These are phyloP conservation scores for Ptilorrhoa leucosticta DNA, from an alignment of 2,113 vertebrate genomes.

Conservation along the genomic window DNA sequence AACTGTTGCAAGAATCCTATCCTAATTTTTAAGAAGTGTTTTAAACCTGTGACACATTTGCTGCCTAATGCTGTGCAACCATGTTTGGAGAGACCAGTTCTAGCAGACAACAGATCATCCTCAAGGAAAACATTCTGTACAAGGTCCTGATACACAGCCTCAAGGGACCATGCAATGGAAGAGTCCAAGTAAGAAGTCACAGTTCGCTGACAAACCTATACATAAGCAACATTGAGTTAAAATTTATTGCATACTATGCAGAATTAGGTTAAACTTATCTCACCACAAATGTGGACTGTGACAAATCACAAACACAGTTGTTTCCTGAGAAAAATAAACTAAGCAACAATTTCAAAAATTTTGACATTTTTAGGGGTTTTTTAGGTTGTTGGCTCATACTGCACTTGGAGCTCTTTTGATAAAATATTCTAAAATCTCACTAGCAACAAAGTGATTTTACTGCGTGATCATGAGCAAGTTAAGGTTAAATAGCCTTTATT, in stretches of 20 bases:
- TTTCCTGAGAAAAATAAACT: neutral
- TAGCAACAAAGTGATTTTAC: neutral
- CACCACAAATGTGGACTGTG: neutral
- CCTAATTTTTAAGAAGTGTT: neutral
- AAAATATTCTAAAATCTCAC: neutral
- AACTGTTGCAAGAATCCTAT: neutral
- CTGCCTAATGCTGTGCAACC: neutral
- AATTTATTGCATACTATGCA: neutral
- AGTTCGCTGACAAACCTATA: neutral
- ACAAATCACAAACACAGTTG: neutral
- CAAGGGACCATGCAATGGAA: neutral
- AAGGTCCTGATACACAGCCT: rapidly evolving
- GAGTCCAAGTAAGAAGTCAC: neutral
- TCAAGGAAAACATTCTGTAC: neutral
- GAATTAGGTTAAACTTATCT: neutral
- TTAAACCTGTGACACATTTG: neutral
- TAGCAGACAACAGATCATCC: neutral
- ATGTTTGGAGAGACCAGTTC: neutral
- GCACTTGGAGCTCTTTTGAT: neutral
- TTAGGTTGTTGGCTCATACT: neutral
- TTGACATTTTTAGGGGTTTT: neutral
- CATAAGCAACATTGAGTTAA: neutral
- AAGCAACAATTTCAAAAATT: neutral
- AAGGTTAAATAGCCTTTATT: neutral
- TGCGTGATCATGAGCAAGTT: neutral